phyloP scores from a whole-genome alignment of 1,140 invertebrate genomes.

The Saccostrea echinata region DNA sequence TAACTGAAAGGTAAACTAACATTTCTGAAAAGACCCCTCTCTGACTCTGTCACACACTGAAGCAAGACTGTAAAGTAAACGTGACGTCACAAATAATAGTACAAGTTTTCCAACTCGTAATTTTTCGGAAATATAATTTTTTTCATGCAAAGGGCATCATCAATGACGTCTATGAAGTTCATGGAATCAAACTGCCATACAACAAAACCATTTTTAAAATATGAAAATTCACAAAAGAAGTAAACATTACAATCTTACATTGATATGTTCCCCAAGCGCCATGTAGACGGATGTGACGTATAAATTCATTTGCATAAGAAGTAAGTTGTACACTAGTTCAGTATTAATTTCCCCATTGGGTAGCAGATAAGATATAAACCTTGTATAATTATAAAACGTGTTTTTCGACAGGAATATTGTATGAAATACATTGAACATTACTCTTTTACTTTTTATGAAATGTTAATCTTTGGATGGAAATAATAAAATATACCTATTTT shows the following conservation, averaged over 20 bases:
- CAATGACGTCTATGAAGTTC: background rate
- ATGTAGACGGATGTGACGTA: constrained; percentile 13
- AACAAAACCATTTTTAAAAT: background rate
- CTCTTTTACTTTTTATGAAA: too few species aligned
- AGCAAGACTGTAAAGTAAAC: background rate
- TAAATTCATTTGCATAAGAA: background rate
- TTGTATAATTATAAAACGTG: too few species aligned
- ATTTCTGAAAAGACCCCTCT: constrained; percentile 37
- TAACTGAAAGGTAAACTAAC: background rate
- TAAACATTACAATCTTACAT: constrained; percentile 38
- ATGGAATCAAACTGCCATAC: background rate
- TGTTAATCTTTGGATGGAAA: too few species aligned
- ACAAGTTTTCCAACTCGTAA: background rate
- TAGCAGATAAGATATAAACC: too few species aligned
- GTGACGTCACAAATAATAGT: background rate
- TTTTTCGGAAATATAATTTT: background rate
- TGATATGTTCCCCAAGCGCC: constrained; percentile 40
- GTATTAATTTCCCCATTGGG: too few species aligned
- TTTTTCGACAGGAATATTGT: too few species aligned
- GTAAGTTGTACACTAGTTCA: background rate
- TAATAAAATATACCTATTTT: too few species aligned
- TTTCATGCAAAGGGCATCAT: background rate
- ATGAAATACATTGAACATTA: too few species aligned
- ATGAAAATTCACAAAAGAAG: background rate
- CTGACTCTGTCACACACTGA: background rate